These are phyloP conservation scores for Littorina saxatilis DNA, from an alignment of 1,140 invertebrate species.

Conservation along the genomic window DNA sequence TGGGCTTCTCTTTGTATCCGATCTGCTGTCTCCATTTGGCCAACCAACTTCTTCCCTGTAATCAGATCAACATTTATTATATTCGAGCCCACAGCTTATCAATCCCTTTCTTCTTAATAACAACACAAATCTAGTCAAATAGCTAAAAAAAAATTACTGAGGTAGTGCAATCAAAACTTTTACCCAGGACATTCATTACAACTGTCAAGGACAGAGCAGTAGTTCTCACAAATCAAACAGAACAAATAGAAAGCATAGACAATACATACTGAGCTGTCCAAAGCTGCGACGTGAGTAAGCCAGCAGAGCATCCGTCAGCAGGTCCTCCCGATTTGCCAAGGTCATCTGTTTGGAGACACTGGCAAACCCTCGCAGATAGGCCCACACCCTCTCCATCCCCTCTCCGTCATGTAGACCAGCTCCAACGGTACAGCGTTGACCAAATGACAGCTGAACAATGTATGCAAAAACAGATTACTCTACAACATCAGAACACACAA, in stretches of 20 bases:
- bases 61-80: background rate
- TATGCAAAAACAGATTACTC: too few species aligned
- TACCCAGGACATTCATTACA: too few species aligned
- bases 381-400: constrained; percentile 43
- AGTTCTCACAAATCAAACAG: too few species aligned
- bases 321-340: constrained; percentile 35
- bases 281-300: background rate
- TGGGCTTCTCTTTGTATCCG: too few species aligned
- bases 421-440: constrained; percentile 41
- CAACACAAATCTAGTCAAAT: background rate
- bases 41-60: too few species aligned
- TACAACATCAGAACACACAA: too few species aligned
- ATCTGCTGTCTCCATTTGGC: too few species aligned
- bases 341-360: constrained; percentile 49
- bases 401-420: constrained; percentile 48
- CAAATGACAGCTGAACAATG: constrained; percentile 31
- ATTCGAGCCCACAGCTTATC: background rate
- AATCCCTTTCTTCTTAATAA: background rate
- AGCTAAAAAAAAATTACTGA: background rate
- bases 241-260: too few species aligned
- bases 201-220: too few species aligned
- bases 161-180: too few species aligned
- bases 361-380: constrained; percentile 39
- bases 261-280: too few species aligned
- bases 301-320: constrained; percentile 21